phyloP scores from a whole-genome alignment of 2,113 vertebrate species.

The Balaenoptera acutorostrata region DNA sequence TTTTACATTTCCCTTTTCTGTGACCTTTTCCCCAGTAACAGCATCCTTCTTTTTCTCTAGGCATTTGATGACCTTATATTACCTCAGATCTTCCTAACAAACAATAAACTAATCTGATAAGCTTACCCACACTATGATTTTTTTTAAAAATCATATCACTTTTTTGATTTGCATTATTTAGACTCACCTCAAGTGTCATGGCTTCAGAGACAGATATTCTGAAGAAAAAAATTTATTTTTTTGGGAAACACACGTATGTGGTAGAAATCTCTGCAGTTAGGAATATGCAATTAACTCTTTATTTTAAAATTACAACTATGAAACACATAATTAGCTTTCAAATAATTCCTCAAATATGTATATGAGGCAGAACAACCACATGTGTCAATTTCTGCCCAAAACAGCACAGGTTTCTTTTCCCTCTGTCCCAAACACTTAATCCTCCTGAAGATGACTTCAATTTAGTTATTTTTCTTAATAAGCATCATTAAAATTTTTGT shows the following conservation, averaged over 20 bases:
- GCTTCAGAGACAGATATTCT: neutral
- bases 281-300: neutral
- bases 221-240: neutral
- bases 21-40: conserved; percentile 17
- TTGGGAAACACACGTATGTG: neutral
- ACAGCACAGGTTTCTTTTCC: neutral
- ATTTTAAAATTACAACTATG: conserved; percentile 23
- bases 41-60: conserved; percentile 31
- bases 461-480: neutral
- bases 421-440: neutral
- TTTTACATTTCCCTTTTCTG: conserved; percentile 17
- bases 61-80: neutral
- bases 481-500: neutral
- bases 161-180: conserved; percentile 16
- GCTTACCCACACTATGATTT: neutral
- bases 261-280: neutral
- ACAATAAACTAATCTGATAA: neutral
- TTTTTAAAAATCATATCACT: neutral
- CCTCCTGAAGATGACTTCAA: neutral
- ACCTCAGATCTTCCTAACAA: neutral
- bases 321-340: neutral
- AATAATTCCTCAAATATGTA: neutral
- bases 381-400: neutral
- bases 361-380: neutral
- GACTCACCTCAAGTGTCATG: neutral